These are phyloP conservation scores for Gastracanthus pulcherrimus DNA, from an alignment of 2,888 invertebrate species.

Conservation along the genomic window DNA sequence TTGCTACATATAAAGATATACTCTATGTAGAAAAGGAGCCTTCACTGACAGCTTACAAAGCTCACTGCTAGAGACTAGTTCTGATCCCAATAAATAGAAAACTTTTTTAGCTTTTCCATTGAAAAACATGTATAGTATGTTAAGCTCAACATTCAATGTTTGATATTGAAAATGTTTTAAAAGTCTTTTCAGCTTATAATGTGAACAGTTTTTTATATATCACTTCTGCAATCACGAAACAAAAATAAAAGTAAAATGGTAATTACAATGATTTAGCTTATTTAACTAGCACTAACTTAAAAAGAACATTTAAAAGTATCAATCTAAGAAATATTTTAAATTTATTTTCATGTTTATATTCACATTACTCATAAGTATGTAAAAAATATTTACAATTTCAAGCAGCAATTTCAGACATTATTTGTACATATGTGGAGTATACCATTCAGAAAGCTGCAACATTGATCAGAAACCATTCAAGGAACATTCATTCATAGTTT, in stretches of 20 bases:
- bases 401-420: background rate
- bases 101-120: too few species aligned
- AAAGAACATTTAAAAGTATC: background rate
- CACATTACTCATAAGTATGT: background rate
- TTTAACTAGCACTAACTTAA: background rate
- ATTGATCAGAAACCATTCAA: background rate
- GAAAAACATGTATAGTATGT: too few species aligned
- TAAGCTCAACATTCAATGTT: too few species aligned
- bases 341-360: background rate
- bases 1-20: too few species aligned
- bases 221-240: background rate
- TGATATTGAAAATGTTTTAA: too few species aligned
- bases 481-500: background rate
- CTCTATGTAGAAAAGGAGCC: too few species aligned
- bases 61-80: too few species aligned
- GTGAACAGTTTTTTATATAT: background rate
- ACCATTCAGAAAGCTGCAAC: background rate
- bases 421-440: background rate
- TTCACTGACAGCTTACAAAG: too few species aligned
- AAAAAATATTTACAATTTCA: background rate
- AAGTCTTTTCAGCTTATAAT: background rate
- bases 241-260: conserved; percentile 6
- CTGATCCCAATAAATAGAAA: too few species aligned
- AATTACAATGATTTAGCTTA: background rate
- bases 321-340: background rate